A percentile compares a stretch with the other conserved stretches of the same genome.
These are phyloP conservation scores for Apis laboriosa DNA, from an alignment of 1,140 invertebrate species.

Conservation along the genomic window DNA sequence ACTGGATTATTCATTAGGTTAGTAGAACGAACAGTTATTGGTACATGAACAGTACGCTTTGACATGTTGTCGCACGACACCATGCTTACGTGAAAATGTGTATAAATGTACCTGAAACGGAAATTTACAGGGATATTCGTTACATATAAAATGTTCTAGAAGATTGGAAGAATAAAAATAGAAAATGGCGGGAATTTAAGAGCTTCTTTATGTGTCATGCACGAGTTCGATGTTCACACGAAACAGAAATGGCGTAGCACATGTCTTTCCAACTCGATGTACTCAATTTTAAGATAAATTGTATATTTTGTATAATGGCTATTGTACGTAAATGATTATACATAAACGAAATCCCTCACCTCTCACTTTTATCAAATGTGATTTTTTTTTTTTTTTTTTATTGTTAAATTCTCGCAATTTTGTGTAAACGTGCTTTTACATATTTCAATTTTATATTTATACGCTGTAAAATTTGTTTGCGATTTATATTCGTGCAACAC, in stretches of 20 bases:
- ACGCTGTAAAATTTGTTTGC: neutral
- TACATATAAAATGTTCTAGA: neutral
- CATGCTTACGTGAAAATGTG: constrained; percentile 44
- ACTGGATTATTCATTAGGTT: constrained; percentile 65
- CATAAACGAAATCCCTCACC: neutral
- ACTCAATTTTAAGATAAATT: constrained; percentile 33
- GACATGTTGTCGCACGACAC: constrained; percentile 54
- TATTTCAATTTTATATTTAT: neutral
- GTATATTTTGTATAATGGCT: constrained; percentile 13
- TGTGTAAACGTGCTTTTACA: constrained; percentile 9
- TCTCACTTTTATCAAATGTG: neutral
- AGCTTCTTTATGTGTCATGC: constrained; percentile 66
- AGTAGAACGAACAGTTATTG: constrained; percentile 59
- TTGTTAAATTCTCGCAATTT: neutral
- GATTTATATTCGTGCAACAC: neutral
- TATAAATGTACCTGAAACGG: neutral
- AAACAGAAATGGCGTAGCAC: constrained; percentile 67
- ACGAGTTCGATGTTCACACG: constrained; percentile 70
- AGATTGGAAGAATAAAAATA: neutral
- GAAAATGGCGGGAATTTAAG: constrained; percentile 27
- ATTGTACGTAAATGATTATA: constrained; percentile 14
- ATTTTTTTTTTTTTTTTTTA: no score
- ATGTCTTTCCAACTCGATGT: constrained; percentile 74
- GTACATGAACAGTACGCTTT: constrained; percentile 26
- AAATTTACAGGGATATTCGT: neutral